Evolutionary conservation across 2,113 vertebrate species (phyloP), one percentile per base, ranked within the genome.

Genomic region (Rynchops niger): DNA sequence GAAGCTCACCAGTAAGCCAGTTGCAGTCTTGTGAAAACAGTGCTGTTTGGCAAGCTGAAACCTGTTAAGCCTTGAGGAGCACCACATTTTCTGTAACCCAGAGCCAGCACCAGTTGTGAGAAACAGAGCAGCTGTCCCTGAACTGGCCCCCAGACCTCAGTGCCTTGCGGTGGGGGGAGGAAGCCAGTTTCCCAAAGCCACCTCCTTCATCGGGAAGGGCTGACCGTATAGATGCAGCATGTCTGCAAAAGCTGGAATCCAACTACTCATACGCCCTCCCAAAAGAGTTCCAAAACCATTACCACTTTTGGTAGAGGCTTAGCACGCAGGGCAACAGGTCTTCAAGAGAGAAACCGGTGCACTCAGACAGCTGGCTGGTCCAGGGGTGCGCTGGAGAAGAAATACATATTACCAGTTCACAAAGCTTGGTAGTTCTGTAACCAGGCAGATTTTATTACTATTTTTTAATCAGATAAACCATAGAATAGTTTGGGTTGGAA

Each of bases 261-360:
- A 47, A 34, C 12, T n/a, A 47, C 18, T 26, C 10, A 0, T 9
- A 32, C 53, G 13, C 50, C 45, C 42, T 25, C 56, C 43, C 17
- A 11, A 9, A 12, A 76, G 55, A 42, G 26, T 74, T 70, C 45
- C 67, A 32, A 43, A 69, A 47, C 10, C 52, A 89, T 98, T 96
- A 99, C 98, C 98, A 99, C 90, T 98, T 98, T 32, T 98, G 98
- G 90, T 99, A 95, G 63, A 99, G 98, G 88, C 93, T 98, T 36
- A 99, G 81, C 50, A 98, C 97, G 5, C 99, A 99, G 49, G 99
- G 98, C 40, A 98, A 91, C 9, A 99, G 99, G 84, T 99, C 99
- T 82, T 99, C 98, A 40, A 98, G 97, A 66, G 98, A 98, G 97
- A 99, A 99, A 10, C 99, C 98, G 1, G 99, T 99, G 88, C 98